Evolutionary conservation across 1,140 invertebrate species (phyloP).

Genomic region (Glomeris maerens): DNA sequence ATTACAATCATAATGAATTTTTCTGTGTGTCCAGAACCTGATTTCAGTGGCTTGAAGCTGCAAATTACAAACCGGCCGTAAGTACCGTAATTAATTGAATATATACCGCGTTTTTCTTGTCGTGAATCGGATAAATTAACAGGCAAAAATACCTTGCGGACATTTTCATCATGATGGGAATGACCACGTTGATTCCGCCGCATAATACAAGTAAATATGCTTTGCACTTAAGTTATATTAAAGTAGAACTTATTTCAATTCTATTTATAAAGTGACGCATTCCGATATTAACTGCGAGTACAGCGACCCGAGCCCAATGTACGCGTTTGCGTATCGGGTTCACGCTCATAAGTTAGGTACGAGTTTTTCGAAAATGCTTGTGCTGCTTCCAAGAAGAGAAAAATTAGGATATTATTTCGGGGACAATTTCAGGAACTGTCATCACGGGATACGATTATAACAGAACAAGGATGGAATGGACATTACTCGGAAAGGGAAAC

Average conservation of each 20-base stretch:
- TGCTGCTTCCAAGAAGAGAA: too few relatives aligned
- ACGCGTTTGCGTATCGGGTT: constrained; percentile 43
- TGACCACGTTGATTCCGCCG: constrained; percentile 25
- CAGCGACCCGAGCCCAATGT: constrained; percentile 20
- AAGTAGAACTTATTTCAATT: background rate
- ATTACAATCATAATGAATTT: background rate
- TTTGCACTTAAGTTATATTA: background rate
- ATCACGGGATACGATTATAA: constrained; percentile 34
- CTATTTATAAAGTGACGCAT: constrained; percentile 25
- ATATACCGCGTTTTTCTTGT: too few relatives aligned
- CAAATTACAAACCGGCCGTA: constrained; percentile 24
- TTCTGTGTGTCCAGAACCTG: constrained; percentile 17
- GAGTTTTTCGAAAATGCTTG: too few relatives aligned
- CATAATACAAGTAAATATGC: constrained; percentile 24
- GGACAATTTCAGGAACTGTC: constrained; percentile 29
- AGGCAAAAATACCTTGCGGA: constrained; percentile 33
- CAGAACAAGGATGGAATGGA: constrained; percentile 18
- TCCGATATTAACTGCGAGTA: constrained; percentile 28
- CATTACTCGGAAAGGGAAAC: constrained; percentile 30
- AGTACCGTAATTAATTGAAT: constrained; percentile 7
- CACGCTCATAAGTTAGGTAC: constrained; percentile 40
- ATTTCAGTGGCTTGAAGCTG: constrained; percentile 26
- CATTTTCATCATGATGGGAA: constrained; percentile 26
- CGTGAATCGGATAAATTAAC: constrained; percentile 3
- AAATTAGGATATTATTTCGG: background rate